Base-by-base conservation (phyloP, 2,888 invertebrate species). In the Leucophenga montana region DNA sequence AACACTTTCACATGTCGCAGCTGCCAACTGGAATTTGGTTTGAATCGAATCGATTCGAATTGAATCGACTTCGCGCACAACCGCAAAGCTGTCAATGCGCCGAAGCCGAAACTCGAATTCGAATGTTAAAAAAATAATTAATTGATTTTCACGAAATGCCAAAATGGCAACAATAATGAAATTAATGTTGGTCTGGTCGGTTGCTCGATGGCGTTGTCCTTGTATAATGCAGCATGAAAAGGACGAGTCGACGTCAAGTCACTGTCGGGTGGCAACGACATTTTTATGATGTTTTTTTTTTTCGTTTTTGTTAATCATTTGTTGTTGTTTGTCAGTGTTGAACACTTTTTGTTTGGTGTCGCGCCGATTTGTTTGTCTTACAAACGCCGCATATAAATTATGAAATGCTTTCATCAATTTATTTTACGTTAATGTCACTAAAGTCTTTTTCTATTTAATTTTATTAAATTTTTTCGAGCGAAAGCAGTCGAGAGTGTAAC, bases 141-240 rank as follows among this genome's bases (percentile, higher is more conserved):
- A 82, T 82, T 84, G 79, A 76, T 76, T 77, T 75, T 69, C 72
- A 69, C 68, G 69, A 62, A 57, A 31, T 59, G 59, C n/a, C 67
- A 67, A 67, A 59, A 59, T 48, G 61, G 20, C 67, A 71, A 73
- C 70, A 69, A 77, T 71, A 70, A 79, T 69, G 75, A 76, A 75
- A 77, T 79, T 78, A 81, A 81, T 78, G 73, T 74, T 67, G 66
- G 75, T 73, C 16, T n/a, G n/a, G 44, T 56, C 14, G n/a, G 31
- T 14, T 53, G 33, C 74, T 71, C 68, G 66, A 66, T 74, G 39
- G 3, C 9, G 31, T 57, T 57, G 27, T 57, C 57, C 57, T 57
- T 57, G 57, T 20, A 4, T 18, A 20, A 13, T 20, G 54, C 18
- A 18, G 1, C 22, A 22, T 54, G 20, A 18, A 16, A 54, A 22